phyloP scores from a whole-genome alignment of 2,113 vertebrate genomes.

The Xiphophorus hellerii region DNA sequence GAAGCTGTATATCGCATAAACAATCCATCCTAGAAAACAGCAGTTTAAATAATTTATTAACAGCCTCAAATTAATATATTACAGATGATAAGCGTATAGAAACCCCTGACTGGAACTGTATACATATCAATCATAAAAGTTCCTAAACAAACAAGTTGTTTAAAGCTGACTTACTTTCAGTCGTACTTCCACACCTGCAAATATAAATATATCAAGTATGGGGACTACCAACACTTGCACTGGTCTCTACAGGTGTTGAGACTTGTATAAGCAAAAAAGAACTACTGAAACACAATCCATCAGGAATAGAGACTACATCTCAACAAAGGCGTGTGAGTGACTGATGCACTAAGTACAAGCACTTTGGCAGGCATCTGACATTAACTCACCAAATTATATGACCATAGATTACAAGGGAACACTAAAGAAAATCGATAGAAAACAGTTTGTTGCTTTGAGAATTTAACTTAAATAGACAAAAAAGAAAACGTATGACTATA shows the following conservation, averaged over 20 bases:
- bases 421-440: neutral
- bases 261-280: neutral
- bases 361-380: neutral
- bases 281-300: neutral
- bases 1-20: neutral
- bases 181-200: neutral
- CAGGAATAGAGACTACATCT: neutral
- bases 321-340: slow-evolving; percentile 9
- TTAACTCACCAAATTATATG: slow-evolving; percentile 16
- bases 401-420: slow-evolving; percentile 18
- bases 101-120: neutral
- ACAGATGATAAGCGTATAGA: neutral
- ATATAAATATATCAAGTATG: slow-evolving; percentile 10
- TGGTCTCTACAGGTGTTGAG: neutral
- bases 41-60: neutral
- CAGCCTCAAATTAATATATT: neutral
- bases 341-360: neutral
- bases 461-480: neutral
- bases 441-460: neutral
- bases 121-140: neutral
- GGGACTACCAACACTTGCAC: neutral
- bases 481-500: slow-evolving; percentile 5
- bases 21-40: neutral
- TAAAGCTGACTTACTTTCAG: no score
- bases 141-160: no score